phyloP scores from a whole-genome alignment of 2,888 invertebrate species.

The Ganaspis brasiliensis region DNA sequence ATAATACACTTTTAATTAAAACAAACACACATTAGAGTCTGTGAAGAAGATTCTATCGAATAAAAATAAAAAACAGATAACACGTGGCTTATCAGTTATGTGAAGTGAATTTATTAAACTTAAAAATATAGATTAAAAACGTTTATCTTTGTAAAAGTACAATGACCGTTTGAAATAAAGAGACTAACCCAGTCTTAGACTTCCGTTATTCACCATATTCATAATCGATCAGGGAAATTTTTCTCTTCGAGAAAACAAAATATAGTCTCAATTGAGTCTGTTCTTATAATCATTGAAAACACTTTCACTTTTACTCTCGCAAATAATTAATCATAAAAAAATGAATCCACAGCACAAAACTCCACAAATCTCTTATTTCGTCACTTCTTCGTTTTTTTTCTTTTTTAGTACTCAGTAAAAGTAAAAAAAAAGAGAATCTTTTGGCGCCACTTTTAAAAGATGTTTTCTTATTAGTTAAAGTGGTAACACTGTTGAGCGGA shows the following conservation, averaged over 20 bases:
- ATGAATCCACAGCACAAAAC: not conserved
- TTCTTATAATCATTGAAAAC: conserved; percentile 40
- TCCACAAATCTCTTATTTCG: not conserved
- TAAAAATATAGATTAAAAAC: conserved; percentile 1
- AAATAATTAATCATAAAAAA: conserved; percentile 13
- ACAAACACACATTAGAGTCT: not conserved
- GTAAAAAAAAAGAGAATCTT: not conserved
- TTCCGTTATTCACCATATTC: conserved; percentile 35
- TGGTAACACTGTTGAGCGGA: conserved; percentile 27
- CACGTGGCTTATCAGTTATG: conserved; percentile 29
- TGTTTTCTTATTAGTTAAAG: not conserved
- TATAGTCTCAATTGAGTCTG: conserved; percentile 23
- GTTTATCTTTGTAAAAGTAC: conserved; percentile 21
- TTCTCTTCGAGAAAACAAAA: conserved; percentile 18
- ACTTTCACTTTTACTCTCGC: conserved; percentile 24
- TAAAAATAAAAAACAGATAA: conserved; percentile 7
- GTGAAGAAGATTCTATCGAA: not conserved
- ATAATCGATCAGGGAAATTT: not conserved
- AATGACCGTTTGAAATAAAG: conserved; percentile 10
- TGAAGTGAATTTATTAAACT: conserved; percentile 14
- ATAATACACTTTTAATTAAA: too few relatives aligned
- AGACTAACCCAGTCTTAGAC: conserved; percentile 23
- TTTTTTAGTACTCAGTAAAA: not conserved
- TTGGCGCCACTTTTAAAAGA: conserved; percentile 1
- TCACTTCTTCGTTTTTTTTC: not conserved